phyloP scores from a whole-genome alignment of 2,797 vertebrate species.

The Alectoris magna region DNA sequence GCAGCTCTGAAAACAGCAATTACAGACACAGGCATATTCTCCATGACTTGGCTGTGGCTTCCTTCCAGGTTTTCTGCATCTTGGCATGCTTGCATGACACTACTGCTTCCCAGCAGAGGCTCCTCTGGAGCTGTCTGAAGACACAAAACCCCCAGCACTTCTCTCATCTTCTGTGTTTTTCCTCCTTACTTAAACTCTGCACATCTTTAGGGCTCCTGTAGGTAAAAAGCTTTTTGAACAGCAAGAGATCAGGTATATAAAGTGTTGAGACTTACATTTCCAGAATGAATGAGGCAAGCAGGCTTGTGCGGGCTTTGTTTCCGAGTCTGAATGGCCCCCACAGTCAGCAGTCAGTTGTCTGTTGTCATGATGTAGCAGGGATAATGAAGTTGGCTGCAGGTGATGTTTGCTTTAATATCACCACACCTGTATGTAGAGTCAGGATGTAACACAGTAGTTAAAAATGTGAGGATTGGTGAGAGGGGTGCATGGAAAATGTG shows the following conservation, averaged over 20 bases:
- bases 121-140: neutral
- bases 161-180: neutral
- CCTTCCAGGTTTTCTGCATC: neutral
- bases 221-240: neutral
- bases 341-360: neutral
- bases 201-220: neutral
- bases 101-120: neutral
- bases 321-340: neutral
- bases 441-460: too few species aligned
- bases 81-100: neutral
- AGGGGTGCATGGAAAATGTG: neutral
- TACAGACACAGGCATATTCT: neutral
- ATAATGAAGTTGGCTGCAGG: neutral
- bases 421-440: too few species aligned
- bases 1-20: constrained; percentile 28
- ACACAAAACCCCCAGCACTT: neutral
- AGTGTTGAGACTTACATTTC: neutral
- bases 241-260: neutral
- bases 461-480: neutral
- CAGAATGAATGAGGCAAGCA: neutral
- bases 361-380: neutral
- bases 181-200: neutral
- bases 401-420: neutral
- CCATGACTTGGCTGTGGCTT: constrained; percentile 16
- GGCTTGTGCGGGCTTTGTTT: neutral